These are phyloP conservation scores for Pachyramphus minor DNA, from an alignment of 2,113 vertebrate genomes.

Conservation along the genomic window DNA sequence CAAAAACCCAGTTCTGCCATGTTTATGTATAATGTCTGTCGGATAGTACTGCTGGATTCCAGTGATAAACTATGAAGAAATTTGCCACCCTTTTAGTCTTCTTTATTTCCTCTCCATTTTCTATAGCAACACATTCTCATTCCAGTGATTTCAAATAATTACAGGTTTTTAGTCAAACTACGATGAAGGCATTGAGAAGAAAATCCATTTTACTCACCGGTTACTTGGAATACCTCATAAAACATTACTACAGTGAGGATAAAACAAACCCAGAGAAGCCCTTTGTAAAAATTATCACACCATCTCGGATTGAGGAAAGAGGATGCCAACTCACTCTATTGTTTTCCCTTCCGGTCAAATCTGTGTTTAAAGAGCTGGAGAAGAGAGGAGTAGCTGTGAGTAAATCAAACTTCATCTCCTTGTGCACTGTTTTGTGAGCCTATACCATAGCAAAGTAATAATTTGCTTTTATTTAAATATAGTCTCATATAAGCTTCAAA, in stretches of 20 bases:
- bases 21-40: neutral
- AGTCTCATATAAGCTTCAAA: neutral
- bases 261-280: constrained; percentile 61
- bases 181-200: constrained; percentile 81
- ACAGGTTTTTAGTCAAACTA: constrained; percentile 86
- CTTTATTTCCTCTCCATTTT: neutral
- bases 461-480: neutral
- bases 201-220: constrained; percentile 91
- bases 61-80: neutral
- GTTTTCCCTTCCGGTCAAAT: constrained; percentile 81
- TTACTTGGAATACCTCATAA: constrained; percentile 91
- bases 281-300: constrained; percentile 83
- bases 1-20: neutral
- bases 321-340: constrained; percentile 90
- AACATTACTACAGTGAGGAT: constrained; percentile 70
- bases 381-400: constrained; percentile 89
- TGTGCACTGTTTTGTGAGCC: neutral
- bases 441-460: neutral
- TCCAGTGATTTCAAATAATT: neutral
- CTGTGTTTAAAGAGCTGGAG: constrained; percentile 83
- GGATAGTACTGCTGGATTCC: neutral
- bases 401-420: constrained; percentile 13
- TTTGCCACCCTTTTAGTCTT: neutral
- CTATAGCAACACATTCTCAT: neutral
- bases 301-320: constrained; percentile 76